Base-by-base conservation (phyloP, 2,797 vertebrate genomes). In the Notolabrus celidotus region DNA sequence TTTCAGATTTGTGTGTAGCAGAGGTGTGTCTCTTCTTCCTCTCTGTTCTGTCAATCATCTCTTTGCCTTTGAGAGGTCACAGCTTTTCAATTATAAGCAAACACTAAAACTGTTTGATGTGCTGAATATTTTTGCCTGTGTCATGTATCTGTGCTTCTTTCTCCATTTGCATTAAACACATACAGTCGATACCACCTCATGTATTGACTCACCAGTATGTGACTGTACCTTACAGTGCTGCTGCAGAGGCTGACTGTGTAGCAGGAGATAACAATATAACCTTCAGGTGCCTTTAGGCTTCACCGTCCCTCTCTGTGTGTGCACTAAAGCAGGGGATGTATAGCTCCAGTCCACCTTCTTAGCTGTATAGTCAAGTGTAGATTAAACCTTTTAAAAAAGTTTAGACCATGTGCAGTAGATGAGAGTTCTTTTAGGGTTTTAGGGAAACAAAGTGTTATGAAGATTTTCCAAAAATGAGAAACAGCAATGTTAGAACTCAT, bases 281-380 rank as follows among this genome's bases (percentile, higher is more conserved):
- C 57, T 80, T 51, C 16, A 55, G 7, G 29, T 20, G 12, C 43
- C 43, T 15, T 50, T 36, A 7, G 7, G 66, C 31, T 67, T 60
- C 34, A 64, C 3, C 38, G 10, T 47, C 38, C 11, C 33, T 45
- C n/a, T 16, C n/a, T 25, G 7, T 36, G 2, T 54, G 56, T 62
- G 27, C 25, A 67, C 29, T 60, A 12, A 3, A 56, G 46, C 3
- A 45, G 17, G 31, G 12, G 62, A 43, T 41, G 1, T 53, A 46
- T 38, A 2, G 3, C n/a, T n/a, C n/a, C 2, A 15, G 6, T 42
- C 31, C 5, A 19, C 7, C 29, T 0, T 57, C 70, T 57, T 33
- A 19, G 47, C 17, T 11, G 46, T n/a, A n/a, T 27, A 27, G 27
- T 27, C 27, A 27, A 27, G 27, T 27, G 27, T 27, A 27, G 27